Evolutionary conservation across 2,113 vertebrate species (phyloP), one percentile per base, ranked within the genome.

Genomic region (Misgurnus mizolepis): DNA sequence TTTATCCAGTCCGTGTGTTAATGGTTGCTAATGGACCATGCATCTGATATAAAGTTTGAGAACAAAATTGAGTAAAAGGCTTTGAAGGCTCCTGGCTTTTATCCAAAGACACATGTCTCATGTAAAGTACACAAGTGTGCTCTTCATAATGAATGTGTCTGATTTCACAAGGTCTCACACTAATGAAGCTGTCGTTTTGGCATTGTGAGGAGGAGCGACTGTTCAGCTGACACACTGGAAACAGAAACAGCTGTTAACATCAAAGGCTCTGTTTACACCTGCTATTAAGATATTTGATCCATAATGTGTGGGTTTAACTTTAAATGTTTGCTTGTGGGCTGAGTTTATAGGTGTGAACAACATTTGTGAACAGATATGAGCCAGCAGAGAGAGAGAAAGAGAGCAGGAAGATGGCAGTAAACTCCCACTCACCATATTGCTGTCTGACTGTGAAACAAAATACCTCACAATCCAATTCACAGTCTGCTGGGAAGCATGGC

Each of bases 121-220:
- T 65, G 39, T 39, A 9, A 65, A 76, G 15, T 8, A 64, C 74
- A 76, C 22, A 65, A 40, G 61, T 64, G 43, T 76, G 60, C 45
- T 39, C n/a, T 65, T 7, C 45, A 76, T 71, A 79, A 79, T 79
- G 67, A 55, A 70, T 79, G 22, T 49, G 47, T 40, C 41, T 79
- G 66, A 79, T 69, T 62, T 61, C 43, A 64, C 43, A 70, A 70
- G 67, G 67, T 62, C 67, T 64, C 67, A 53, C 41, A 53, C 41
- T 79, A 71, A 79, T 74, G 74, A 79, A 68, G 77, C 34, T 73
- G 76, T 62, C 79, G 61, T 34, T 65, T n/a, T 56, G 67, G 34
- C 40, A 66, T 75, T 62, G 77, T 12, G 41, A 79, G 77, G 49
- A 72, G 79, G 61, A 5, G 55, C 39, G 7, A 64, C 27, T 72